Conservation (phyloP, 2,113 vertebrate genomes). For the Phasianus colchicus region DNA sequence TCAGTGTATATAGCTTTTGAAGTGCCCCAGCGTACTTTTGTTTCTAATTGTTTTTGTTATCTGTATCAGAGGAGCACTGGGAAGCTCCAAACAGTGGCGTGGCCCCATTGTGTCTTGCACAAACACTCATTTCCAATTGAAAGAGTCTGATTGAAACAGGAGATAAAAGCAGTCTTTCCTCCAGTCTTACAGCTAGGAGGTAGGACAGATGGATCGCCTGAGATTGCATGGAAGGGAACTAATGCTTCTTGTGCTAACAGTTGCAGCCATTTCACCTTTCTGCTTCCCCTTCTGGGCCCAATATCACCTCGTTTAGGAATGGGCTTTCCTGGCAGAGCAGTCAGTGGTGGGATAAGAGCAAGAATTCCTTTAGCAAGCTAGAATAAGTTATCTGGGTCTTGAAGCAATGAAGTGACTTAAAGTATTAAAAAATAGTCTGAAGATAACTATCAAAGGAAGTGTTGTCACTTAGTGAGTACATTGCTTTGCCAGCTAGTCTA, state of each 20-base stretch:
- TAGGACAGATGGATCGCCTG: neutral
- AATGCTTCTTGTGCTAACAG: neutral
- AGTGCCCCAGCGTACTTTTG: neutral
- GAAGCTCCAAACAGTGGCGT: neutral
- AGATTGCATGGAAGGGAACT: neutral
- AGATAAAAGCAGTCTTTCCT: neutral
- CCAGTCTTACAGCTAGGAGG: neutral
- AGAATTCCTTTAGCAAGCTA: neutral
- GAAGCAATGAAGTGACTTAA: constrained; percentile 31
- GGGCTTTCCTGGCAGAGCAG: neutral
- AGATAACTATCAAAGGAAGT: constrained; percentile 45
- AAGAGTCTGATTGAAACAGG: neutral
- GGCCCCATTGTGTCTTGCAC: accelerated
- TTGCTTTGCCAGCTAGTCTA: constrained; percentile 41
- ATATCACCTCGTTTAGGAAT: neutral
- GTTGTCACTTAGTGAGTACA: constrained; percentile 58
- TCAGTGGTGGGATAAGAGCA: neutral
- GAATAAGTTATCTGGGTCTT: constrained; percentile 7
- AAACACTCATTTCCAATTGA: accelerated
- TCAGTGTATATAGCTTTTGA: neutral
- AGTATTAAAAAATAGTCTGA: constrained; percentile 61
- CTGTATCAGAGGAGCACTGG: neutral
- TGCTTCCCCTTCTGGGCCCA: neutral
- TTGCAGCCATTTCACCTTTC: neutral
- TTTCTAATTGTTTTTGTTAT: neutral